Base-by-base conservation (phyloP, 2,888 invertebrate genomes). In the Cabera pusaria region DNA sequence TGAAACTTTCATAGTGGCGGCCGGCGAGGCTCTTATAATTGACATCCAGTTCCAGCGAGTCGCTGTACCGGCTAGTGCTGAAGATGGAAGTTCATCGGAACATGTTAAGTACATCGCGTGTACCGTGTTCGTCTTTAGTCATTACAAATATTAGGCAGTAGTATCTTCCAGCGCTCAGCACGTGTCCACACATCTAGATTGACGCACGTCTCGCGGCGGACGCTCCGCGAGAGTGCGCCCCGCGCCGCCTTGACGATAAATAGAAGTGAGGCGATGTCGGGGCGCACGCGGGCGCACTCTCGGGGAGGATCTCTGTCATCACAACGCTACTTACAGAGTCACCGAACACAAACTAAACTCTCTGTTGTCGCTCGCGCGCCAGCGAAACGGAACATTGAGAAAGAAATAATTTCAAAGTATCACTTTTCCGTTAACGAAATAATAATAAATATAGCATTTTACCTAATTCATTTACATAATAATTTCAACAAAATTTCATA, bases 401-500 rank as follows among this genome's bases (percentile, higher is more conserved):
- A 86, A 85, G 86, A 88, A 87, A 85, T 85, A 86, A 88, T 86
- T 86, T 84, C 70, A 81, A 83, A 78, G 74, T 75, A 80, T 85
- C 83, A 77, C 80, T 72, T 74, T 69, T 73, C 71, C 69, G 65
- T 61, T 74, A 87, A 88, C 85, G 76, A 79, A 81, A 82, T 77
- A 86, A 79, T 81, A 82, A 84, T 83, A 84, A 87, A 88, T 88
- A 85, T 87, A 84, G 80, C 64, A 79, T 79, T 82, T 73, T 76
- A 82, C 74, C 80, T 85, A 86, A 82, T n/a, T 79, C 76, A 82
- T 81, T 85, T 86, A 87, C 77, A 84, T 83, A 87, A 86, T 87
- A 86, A 88, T 87, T 87, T 87, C 81, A 88, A 88, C 87, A 85
- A 86, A 87, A 82, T 78, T 79, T 84, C 78, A 85, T 82, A 86